Conservation (phyloP, 2,888 invertebrate species). For the Iselma pallidipennis region DNA sequence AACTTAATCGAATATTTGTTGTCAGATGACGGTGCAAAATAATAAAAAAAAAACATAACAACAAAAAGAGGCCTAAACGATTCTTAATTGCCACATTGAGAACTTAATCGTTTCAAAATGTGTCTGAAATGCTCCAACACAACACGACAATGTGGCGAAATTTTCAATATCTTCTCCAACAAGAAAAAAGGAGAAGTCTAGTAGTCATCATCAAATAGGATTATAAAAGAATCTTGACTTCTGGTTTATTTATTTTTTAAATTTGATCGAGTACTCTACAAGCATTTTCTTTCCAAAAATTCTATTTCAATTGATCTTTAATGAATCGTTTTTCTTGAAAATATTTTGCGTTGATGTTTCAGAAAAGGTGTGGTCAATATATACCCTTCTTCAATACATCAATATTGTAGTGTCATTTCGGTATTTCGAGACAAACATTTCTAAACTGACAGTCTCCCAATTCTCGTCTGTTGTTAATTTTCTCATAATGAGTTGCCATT, state of each 20-base stretch:
- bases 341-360: too few relatives aligned
- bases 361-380: neutral
- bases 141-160: slow-evolving; percentile 4
- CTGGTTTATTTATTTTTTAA: slow-evolving; percentile 5
- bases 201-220: neutral
- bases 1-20: slow-evolving; percentile 23
- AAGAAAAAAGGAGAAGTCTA: neutral
- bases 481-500: neutral
- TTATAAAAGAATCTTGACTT: neutral
- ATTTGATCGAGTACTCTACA: neutral
- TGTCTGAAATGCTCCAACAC: neutral
- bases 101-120: slow-evolving; percentile 17
- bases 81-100: slow-evolving; percentile 27
- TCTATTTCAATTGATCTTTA: neutral
- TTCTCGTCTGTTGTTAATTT: too few relatives aligned
- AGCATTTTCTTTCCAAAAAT: too few relatives aligned
- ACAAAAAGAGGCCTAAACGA: slow-evolving; percentile 22
- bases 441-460: too few relatives aligned
- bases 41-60: neutral
- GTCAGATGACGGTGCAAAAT: slow-evolving; percentile 18
- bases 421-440: neutral
- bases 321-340: neutral
- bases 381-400: neutral
- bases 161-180: neutral
- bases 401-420: neutral